Evolutionary conservation across 2,797 vertebrate genomes (phyloP).

Genomic region (Takifugu rubripes): DNA sequence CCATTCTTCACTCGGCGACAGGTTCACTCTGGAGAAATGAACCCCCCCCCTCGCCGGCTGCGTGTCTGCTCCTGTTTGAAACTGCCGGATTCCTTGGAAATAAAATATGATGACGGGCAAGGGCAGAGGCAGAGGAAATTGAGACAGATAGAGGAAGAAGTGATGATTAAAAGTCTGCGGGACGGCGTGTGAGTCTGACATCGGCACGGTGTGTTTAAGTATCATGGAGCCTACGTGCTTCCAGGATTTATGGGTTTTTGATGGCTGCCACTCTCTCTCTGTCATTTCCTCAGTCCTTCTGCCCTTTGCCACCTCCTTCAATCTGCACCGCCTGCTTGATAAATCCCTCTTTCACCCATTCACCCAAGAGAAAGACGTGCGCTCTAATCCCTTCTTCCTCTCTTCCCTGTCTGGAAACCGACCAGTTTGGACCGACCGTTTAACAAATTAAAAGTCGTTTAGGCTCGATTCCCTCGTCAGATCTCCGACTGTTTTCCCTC

Average conservation of each 20-base stretch:
- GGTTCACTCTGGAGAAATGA: too few species aligned
- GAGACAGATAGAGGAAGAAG: constrained; percentile 5
- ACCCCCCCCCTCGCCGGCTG: too few species aligned
- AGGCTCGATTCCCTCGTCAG: too few species aligned
- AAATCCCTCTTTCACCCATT: constrained; percentile 27
- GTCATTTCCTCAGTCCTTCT: constrained; percentile 5
- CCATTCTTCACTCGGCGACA: too few species aligned
- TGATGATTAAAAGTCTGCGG: constrained; percentile 17
- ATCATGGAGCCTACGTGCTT: constrained; percentile 12
- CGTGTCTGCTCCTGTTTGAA: too few species aligned
- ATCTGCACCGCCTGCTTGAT: constrained; percentile 10
- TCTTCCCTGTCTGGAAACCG: neutral
- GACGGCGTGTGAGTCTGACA: constrained; percentile 26
- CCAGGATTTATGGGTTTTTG: constrained; percentile 33
- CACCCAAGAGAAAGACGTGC: constrained; percentile 20
- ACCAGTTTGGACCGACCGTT: too few species aligned
- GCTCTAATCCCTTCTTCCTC: constrained; percentile 22
- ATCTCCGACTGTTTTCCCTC: neutral
- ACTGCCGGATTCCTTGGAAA: too few species aligned
- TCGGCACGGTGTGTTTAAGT: constrained; percentile 16
- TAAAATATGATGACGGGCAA: too few species aligned
- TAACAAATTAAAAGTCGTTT: too few species aligned
- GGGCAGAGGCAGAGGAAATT: constrained; percentile 5
- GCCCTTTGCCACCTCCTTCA: constrained; percentile 17
- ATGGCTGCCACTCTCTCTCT: constrained; percentile 35